phyloP scores from a whole-genome alignment of 2,888 invertebrate species.

The Melitaea athalia region DNA sequence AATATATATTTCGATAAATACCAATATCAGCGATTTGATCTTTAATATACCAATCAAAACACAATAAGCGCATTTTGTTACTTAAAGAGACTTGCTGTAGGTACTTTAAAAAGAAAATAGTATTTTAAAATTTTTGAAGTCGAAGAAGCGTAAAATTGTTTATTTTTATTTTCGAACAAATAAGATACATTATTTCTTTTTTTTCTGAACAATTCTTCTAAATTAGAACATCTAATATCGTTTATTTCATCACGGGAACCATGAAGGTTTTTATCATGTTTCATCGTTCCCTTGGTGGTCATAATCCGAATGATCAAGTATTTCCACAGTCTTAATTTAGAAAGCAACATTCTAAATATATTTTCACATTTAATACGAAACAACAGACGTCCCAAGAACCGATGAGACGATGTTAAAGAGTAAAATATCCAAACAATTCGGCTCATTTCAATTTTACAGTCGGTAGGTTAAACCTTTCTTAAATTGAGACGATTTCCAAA shows the following conservation, averaged over 20 bases:
- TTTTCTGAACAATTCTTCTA: not conserved
- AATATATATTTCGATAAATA: not conserved
- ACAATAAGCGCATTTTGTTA: not conserved
- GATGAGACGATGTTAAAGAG: constrained; percentile 19
- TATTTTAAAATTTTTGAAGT: not conserved
- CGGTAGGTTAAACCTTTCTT: constrained; percentile 55
- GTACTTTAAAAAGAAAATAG: not conserved
- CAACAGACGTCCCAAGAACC: constrained; percentile 24
- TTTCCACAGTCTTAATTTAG: constrained; percentile 36
- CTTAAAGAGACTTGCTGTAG: constrained; percentile 1
- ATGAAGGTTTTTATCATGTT: not conserved
- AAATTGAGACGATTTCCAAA: constrained; percentile 49
- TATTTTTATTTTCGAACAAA: not conserved
- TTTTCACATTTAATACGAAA: constrained; percentile 36
- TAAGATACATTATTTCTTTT: not conserved
- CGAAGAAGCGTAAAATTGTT: not conserved
- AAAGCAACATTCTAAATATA: constrained; percentile 29
- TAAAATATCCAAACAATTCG: constrained; percentile 35
- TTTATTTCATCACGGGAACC: not conserved
- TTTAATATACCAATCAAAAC: not conserved
- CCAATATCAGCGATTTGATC: not conserved
- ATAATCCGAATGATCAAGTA: constrained; percentile 9
- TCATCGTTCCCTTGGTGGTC: not conserved
- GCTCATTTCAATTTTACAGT: constrained; percentile 16
- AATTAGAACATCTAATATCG: not conserved